These are phyloP conservation scores for Salticus scenicus DNA, from an alignment of 2,888 invertebrate species.

Conservation along the genomic window DNA sequence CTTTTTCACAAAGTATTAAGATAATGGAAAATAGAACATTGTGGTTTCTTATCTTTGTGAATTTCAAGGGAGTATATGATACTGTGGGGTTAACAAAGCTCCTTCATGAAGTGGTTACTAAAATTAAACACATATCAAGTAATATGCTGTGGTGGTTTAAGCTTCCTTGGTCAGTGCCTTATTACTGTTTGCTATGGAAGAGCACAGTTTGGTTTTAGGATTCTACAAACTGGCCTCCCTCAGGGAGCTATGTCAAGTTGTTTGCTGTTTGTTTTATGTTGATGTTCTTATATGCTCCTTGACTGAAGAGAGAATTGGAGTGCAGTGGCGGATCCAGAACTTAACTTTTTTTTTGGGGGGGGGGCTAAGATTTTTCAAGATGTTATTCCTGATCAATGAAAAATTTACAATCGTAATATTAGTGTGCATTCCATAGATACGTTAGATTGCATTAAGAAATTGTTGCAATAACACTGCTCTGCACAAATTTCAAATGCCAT, in stretches of 20 bases:
- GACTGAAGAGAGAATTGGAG: not conserved
- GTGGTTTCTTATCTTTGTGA: not conserved
- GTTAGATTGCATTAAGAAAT: no score
- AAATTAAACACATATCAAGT: not conserved
- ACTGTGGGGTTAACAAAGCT: not conserved
- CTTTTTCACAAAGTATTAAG: not conserved
- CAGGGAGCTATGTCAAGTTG: not conserved
- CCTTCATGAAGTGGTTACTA: not conserved
- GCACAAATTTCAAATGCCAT: no score
- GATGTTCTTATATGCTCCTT: not conserved
- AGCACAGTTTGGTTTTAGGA: not conserved
- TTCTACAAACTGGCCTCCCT: not conserved
- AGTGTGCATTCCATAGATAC: no score
- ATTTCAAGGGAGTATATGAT: conserved; percentile 5
- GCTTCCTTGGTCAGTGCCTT: not conserved
- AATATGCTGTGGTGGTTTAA: conserved; percentile 1
- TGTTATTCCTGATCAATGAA: no score
- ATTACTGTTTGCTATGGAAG: not conserved
- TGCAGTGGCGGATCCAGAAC: no score
- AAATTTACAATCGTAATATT: no score
- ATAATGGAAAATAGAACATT: not conserved
- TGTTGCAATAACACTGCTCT: no score
- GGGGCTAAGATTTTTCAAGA: no score
- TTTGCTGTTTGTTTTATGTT: not conserved
- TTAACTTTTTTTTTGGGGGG: no score